Evolutionary conservation across 2,888 invertebrate genomes (phyloP), one percentile per base, ranked within the genome.

Genomic region (Monopis laevigella): DNA sequence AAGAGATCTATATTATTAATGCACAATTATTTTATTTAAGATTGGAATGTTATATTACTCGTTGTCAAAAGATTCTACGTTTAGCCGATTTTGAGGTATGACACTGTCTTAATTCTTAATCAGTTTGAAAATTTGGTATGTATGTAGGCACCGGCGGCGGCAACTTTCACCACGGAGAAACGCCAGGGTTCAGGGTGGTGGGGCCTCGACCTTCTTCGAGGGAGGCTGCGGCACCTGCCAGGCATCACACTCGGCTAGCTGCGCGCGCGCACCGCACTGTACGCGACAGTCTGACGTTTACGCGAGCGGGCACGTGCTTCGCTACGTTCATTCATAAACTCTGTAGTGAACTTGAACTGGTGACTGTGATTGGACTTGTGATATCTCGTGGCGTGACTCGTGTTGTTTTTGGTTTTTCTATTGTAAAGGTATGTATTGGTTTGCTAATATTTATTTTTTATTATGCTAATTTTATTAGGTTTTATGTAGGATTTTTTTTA

Each of bases 121-220:
- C 32, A 32, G 2, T 32, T 32, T 32, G 62, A 36, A 75, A 68
- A 77, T 77, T 78, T 74, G 73, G 77, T 78, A 78, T 77, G 78
- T 75, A 78, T 77, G 77, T 77, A 78, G 78, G 78, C 65, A 73
- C 72, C 77, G 34, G 34, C 34, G 8, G 34, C 2, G 36, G 19
- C 36, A 36, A 36, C 36, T 36, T 40, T 40, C 40, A 27, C 40
- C 24, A 16, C 40, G 40, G 40, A 30, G 40, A 40, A 40, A 40
- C 40, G 36, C 21, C 18, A 21, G 36, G 36, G 36, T 19, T 17
- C 11, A 21, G 36, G 21, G 21, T 12, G 36, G 62, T 65, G 62
- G 67, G 62, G 67, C 65, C 65, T 57, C 67, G 63, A 74, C 78
- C 78, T 75, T 78, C 75, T 77, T 78, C 71, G 77, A 73, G 77